Evolutionary conservation across 2,113 vertebrate species (phyloP), one percentile per base, ranked within the genome.

Genomic region (Sigmodon hispidus): DNA sequence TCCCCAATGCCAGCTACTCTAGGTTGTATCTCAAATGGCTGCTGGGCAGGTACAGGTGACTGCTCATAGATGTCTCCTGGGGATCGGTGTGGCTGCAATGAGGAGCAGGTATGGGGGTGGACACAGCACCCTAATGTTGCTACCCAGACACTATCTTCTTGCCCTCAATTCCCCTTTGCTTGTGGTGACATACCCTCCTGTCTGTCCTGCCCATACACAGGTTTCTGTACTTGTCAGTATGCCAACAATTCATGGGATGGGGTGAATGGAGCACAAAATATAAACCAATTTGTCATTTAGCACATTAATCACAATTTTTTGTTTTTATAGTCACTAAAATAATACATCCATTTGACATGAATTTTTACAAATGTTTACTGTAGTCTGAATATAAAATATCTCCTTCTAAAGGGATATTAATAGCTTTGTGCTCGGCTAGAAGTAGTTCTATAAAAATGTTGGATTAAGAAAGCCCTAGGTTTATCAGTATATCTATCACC

Each of bases 81-180:
- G 13, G 63, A 40, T 3, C 17, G 52, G 87, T 43, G 81, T 85
- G 59, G 70, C 76, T 52, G 17, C 29, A 22, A 70, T n/a, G 63
- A 61, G 55, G 48, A 29, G 22, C 59, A 59, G 19, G 76, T 69
- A 50, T 81, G 45, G 57, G 26, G 73, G 50, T 77, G 40, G 76
- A 95, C 0, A 4, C 79, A 26, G 50, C 3, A 0, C 26, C 43
- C 73, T 40, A 59, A 73, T 70, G 77, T 69, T 72, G 75, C 61
- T 31, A 29, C 48, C 48, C 1, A 0, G 24, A 69, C 0, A 12
- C 59, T 55, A 6, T 36, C 22, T n/a, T n/a, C n/a, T 8, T 40
- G 48, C 34, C 52, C 55, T 86, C 70, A 4, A 3, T 87, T 52
- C 26, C 16, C 36, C 22, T 59, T 55, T 55, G 84, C 22, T 3